Base-by-base conservation (phyloP, 2,113 vertebrate species). In the Datnioides undecimradiatus region DNA sequence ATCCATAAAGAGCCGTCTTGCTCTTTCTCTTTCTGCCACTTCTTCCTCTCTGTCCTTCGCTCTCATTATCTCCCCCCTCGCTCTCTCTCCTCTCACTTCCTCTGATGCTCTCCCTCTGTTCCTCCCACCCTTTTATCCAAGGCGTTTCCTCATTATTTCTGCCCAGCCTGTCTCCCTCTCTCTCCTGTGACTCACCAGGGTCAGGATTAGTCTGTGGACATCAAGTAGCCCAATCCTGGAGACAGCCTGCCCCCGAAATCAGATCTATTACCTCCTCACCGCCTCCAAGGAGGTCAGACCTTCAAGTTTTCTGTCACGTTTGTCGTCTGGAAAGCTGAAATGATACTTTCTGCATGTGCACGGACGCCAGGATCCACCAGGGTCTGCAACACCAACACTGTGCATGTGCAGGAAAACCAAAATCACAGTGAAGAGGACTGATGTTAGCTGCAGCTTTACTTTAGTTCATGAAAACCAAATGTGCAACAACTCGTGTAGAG, bases 1-100 rank as follows among this genome's bases (percentile, higher is more conserved):
- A 91, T 90, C 86, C 86, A 88, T 48, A 78, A 76, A 74, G 49
- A 65, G 51, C 52, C 40, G 8, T 8, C 31, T 25, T 38, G 5
- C 63, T 41, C 60, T 75, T 78, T 51, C 21, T 63, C 38, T 25
- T 64, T 79, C 36, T 84, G 54, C 70, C 58, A 45, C 60, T 49
- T 70, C 29, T 64, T 65, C 52, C 70, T 57, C 45, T 57, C 67
- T 48, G 6, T 48, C 57, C 17, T 3, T 27, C 40, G 4, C 17
- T 19, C 54, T 85, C 45, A 29, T 72, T 66, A 27, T 45, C 40
- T 33, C 31, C 9, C n/a, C n/a, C n/a, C n/a, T n/a, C n/a, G n/a
- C n/a, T n/a, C 16, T 13, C 21, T 8, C 6, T 23, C 45, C 17
- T 49, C 5, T 45, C 21, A 8, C 57, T 36, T 21, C 27, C 43